phyloP scores from a whole-genome alignment of 2,888 invertebrate genomes.

The Sphecodes monilicornis region DNA sequence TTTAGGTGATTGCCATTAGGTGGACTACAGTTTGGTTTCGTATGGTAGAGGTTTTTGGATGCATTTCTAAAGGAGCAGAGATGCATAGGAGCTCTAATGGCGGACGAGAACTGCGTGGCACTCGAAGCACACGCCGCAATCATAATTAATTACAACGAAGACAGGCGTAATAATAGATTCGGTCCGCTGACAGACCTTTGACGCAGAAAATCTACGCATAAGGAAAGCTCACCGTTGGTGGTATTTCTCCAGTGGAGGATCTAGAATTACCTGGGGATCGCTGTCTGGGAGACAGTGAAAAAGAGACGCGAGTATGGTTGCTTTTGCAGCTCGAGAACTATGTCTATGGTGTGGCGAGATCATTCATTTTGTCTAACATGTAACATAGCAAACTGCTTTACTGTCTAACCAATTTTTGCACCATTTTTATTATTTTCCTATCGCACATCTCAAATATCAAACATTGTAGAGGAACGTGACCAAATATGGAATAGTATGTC shows the following conservation, averaged over 20 bases:
- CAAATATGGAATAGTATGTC: not conserved
- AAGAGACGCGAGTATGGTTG: not conserved
- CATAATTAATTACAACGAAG: slow-evolving; percentile 64
- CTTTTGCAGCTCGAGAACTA: not conserved
- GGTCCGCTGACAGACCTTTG: slow-evolving; percentile 50
- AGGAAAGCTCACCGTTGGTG: slow-evolving; percentile 54
- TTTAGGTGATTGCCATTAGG: too few species aligned
- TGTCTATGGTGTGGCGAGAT: not conserved
- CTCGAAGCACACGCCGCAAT: slow-evolving; percentile 56
- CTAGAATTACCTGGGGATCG: slow-evolving; percentile 17
- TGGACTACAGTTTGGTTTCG: not conserved
- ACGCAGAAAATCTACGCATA: slow-evolving; percentile 51
- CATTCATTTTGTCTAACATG: not conserved
- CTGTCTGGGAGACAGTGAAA: slow-evolving; percentile 5
- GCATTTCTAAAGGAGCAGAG: not conserved
- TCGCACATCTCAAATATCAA: not conserved
- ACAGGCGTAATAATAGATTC: slow-evolving; percentile 63
- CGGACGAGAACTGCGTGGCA: slow-evolving; percentile 28
- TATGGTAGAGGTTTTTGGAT: not conserved
- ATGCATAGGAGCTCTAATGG: slow-evolving; percentile 43
- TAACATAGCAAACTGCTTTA: not conserved
- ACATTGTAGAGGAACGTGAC: not conserved
- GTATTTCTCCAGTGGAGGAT: slow-evolving; percentile 26
- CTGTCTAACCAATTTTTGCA: not conserved
- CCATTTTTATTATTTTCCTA: not conserved